phyloP scores from a whole-genome alignment of 2,113 vertebrate genomes.

The Tachysurus vachellii region DNA sequence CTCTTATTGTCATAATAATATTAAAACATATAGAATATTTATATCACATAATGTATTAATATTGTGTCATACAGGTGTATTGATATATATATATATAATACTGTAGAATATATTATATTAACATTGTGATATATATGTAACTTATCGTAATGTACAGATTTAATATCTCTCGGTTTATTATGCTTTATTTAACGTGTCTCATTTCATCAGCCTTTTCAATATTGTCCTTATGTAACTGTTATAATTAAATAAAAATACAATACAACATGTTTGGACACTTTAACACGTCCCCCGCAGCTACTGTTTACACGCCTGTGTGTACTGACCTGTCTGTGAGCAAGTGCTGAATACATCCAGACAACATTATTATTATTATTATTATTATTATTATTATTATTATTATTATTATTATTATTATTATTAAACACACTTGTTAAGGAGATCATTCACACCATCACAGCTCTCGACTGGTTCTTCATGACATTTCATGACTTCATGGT shows the following conservation, averaged over 20 bases:
- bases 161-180: neutral
- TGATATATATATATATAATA: no score
- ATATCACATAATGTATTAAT: no score
- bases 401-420: neutral
- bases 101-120: no score
- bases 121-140: neutral
- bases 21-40: neutral
- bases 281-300: constrained; percentile 14
- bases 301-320: neutral
- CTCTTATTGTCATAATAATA: neutral
- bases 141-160: neutral
- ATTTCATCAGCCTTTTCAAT: neutral
- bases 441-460: neutral
- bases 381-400: neutral
- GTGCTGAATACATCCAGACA: neutral
- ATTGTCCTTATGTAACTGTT: neutral
- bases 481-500: no score
- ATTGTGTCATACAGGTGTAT: neutral
- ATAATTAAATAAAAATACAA: constrained; percentile 8
- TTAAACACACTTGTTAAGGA: neutral
- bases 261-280: constrained; percentile 2
- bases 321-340: constrained; percentile 6
- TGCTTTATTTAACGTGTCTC: neutral
- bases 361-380: neutral
- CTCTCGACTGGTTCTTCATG: neutral